phyloP scores from a whole-genome alignment of 1,140 invertebrate genomes.

The Aphidius gifuensis region DNA sequence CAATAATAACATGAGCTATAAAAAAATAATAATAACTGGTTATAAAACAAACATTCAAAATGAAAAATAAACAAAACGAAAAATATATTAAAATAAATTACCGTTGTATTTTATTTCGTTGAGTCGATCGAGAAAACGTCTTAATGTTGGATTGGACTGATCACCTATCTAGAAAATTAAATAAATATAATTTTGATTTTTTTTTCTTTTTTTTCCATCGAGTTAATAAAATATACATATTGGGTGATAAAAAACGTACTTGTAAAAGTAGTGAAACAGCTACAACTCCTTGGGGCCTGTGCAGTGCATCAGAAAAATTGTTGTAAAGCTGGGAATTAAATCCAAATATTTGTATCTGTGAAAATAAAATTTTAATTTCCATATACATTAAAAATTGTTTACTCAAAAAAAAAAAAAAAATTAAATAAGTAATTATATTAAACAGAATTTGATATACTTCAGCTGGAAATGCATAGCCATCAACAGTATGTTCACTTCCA shows the following conservation, averaged over 20 bases:
- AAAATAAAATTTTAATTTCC: constrained; percentile 43
- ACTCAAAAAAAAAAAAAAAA: constrained; percentile 12
- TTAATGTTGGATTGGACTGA: constrained; percentile 79
- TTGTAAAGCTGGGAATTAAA: constrained; percentile 92
- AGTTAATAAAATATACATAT: too few species aligned
- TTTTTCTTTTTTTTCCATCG: too few species aligned
- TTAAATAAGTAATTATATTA: constrained; percentile 14
- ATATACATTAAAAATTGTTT: constrained; percentile 3
- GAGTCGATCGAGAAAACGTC: constrained; percentile 82
- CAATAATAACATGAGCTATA: too few species aligned
- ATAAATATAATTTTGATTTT: too few species aligned
- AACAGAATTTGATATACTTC: constrained; percentile 62
- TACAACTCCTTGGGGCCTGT: constrained; percentile 85
- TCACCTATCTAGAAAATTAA: constrained; percentile 56
- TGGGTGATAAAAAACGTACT: constrained; percentile 59
- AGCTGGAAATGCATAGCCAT: constrained; percentile 86
- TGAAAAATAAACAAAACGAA: constrained; percentile 3
- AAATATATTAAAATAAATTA: constrained; percentile 48
- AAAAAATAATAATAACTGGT: too few species aligned
- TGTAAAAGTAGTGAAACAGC: constrained; percentile 83
- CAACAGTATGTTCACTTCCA: constrained; percentile 88
- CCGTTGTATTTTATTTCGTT: constrained; percentile 85
- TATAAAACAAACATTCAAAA: not conserved
- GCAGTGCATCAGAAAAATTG: constrained; percentile 85
- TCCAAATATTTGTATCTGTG: constrained; percentile 89